A percentile compares a stretch with the other conserved stretches of the same genome.
phyloP scores from a whole-genome alignment of 2,888 invertebrate genomes.

The Ctena decussata region DNA sequence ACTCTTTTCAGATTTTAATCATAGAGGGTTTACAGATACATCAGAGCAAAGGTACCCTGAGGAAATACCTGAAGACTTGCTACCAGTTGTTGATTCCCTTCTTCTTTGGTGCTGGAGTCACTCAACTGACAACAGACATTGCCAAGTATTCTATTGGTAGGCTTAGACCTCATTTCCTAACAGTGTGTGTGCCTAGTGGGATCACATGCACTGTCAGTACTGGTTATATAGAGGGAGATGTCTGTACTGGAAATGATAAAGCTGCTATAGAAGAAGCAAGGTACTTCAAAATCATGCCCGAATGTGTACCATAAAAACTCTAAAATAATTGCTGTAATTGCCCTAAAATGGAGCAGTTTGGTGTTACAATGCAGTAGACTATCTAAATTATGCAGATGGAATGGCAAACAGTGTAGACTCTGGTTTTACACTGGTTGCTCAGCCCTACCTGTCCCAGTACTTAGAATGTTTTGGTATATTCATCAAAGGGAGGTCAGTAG shows the following conservation, averaged over 20 bases:
- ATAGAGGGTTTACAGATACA: conserved; percentile 48
- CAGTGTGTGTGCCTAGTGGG: conserved; percentile 92
- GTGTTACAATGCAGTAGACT: no score
- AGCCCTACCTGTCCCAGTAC: no score
- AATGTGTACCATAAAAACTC: no score
- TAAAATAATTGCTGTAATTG: no score
- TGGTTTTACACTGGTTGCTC: no score
- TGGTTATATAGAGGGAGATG: conserved; percentile 65
- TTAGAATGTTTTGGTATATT: no score
- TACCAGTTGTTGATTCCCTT: conserved; percentile 88
- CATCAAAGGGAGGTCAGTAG: no score
- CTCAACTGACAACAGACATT: conserved; percentile 95
- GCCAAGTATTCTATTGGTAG: conserved; percentile 98
- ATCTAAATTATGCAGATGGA: no score
- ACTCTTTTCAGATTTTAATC: conserved; percentile 62
- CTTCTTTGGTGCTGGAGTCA: conserved; percentile 94
- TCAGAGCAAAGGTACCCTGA: neutral
- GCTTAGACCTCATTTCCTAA: conserved; percentile 97
- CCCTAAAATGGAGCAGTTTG: no score
- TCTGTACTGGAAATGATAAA: conserved; percentile 72
- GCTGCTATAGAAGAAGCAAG: conserved; percentile 76
- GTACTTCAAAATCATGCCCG: no score
- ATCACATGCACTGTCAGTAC: conserved; percentile 60
- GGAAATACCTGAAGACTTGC: conserved; percentile 21
- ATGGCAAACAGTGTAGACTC: no score